Conservation (phyloP, 1,140 invertebrate genomes). For the Mizuhopecten yessoensis region DNA sequence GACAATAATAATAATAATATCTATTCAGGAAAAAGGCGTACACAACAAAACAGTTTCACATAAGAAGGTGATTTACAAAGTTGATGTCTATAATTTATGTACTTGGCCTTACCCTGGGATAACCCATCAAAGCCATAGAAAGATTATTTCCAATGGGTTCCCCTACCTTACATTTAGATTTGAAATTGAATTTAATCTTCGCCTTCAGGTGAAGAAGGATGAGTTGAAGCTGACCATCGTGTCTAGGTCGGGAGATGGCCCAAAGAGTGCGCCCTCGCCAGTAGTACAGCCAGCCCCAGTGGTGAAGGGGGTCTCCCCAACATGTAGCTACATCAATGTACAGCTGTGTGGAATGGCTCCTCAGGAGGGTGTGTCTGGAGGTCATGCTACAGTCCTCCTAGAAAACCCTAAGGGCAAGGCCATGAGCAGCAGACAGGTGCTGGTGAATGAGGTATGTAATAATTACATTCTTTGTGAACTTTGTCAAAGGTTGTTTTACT, state of each 20-base stretch:
- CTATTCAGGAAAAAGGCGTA: too few relatives aligned
- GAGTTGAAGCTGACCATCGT: conserved; percentile 70
- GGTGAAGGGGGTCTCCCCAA: conserved; percentile 66
- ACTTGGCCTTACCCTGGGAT: too few relatives aligned
- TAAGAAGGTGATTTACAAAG: too few relatives aligned
- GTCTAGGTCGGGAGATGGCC: conserved; percentile 56
- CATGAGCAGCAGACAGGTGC: conserved; percentile 70
- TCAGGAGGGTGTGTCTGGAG: conserved; percentile 86
- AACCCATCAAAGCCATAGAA: too few relatives aligned
- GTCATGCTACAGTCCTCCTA: conserved; percentile 88
- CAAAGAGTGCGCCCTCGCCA: background rate
- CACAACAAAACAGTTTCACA: too few relatives aligned
- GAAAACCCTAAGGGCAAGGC: conserved; percentile 86
- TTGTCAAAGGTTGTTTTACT: background rate
- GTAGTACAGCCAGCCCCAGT: conserved; percentile 70
- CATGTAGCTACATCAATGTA: conserved; percentile 90
- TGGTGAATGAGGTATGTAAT: conserved; percentile 81
- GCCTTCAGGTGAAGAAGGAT: conserved; percentile 68
- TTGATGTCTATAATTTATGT: too few relatives aligned
- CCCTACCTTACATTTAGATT: too few relatives aligned
- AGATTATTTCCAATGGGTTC: too few relatives aligned
- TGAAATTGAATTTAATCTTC: too few relatives aligned
- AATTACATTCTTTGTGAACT: background rate
- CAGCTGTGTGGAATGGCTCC: conserved; percentile 87
- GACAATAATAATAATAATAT: too few relatives aligned